Conservation (phyloP, 2,113 vertebrate genomes). For the Cairina moschata region DNA sequence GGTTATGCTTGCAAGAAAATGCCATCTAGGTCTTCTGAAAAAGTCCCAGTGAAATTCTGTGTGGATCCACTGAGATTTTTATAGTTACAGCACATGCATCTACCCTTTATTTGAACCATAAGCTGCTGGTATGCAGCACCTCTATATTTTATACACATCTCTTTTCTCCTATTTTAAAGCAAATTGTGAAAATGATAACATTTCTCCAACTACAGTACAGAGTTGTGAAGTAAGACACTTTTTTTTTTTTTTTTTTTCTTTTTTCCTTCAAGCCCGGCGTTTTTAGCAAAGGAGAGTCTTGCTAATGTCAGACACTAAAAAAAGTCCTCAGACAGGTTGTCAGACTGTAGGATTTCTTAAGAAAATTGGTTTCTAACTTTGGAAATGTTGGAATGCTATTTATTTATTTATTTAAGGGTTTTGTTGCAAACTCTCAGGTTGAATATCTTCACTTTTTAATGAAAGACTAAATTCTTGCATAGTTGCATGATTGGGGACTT, state of each 20-base stretch:
- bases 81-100: not conserved
- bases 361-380: not conserved
- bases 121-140: not conserved
- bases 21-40: not conserved
- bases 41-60: not conserved
- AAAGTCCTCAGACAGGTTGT: not conserved
- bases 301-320: not conserved
- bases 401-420: not conserved
- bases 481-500: not conserved
- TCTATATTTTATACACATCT: not conserved
- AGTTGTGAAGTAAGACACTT: not conserved
- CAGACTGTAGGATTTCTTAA: not conserved
- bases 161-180: not conserved
- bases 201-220: not conserved
- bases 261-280: too few relatives aligned
- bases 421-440: accelerated
- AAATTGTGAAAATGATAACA: accelerated
- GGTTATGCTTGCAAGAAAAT: not conserved
- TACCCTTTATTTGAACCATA: not conserved
- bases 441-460: not conserved
- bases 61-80: not conserved
- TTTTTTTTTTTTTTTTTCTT: not conserved
- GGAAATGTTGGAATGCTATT: not conserved
- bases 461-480: not conserved
- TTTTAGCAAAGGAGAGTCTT: not conserved